Conservation (phyloP, 2,888 invertebrate species). For the Keiferia lycopersicella region DNA sequence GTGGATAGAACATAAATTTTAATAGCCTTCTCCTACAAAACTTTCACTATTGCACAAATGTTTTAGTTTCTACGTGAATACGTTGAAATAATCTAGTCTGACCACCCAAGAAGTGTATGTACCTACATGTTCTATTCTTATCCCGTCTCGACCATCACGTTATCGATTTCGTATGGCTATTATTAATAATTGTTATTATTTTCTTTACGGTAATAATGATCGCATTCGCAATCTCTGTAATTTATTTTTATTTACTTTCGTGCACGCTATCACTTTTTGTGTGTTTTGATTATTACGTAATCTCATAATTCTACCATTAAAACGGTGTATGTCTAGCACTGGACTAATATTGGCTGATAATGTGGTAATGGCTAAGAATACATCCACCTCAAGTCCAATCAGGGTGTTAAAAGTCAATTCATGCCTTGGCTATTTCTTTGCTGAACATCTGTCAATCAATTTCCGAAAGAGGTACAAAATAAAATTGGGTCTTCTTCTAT, state of each 20-base stretch:
- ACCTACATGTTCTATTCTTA: neutral
- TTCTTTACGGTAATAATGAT: constrained; percentile 1
- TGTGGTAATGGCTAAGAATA: too few relatives aligned
- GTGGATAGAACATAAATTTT: neutral
- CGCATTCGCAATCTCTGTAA: neutral
- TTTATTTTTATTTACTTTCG: neutral
- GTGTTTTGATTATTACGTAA: constrained; percentile 2
- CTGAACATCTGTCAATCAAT: too few relatives aligned
- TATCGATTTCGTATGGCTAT: constrained; percentile 7
- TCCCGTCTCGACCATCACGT: neutral
- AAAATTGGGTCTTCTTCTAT: too few relatives aligned
- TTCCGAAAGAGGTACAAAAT: too few relatives aligned
- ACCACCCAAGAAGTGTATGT: constrained; percentile 5
- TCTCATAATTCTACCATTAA: neutral
- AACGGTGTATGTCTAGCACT: neutral
- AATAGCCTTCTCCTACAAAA: neutral
- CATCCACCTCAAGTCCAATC: too few relatives aligned
- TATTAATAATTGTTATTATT: neutral
- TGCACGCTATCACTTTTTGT: neutral
- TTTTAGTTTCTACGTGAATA: neutral
- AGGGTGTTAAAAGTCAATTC: too few relatives aligned
- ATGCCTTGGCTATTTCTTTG: too few relatives aligned
- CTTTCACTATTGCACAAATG: neutral
- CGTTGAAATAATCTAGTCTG: neutral
- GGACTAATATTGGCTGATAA: neutral